These are phyloP conservation scores for Therioaphis trifolii DNA, from an alignment of 2,888 invertebrate species.

Conservation along the genomic window DNA sequence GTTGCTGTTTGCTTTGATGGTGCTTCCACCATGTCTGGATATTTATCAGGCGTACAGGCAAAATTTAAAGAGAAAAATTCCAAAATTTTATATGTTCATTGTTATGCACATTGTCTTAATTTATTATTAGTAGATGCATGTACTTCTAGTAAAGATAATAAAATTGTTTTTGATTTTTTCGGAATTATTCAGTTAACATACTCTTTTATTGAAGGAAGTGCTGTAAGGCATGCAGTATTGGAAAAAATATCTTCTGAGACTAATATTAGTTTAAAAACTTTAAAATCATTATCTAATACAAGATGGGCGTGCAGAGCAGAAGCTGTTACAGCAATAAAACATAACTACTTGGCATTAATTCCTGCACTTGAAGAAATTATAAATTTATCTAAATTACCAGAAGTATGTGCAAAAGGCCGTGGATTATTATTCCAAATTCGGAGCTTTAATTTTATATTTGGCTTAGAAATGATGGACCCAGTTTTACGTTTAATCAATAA, in stretches of 20 bases:
- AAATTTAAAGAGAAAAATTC: no score
- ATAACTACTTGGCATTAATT: constrained; percentile 3
- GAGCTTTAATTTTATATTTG: neutral
- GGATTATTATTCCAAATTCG: neutral
- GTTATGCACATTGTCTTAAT: no score
- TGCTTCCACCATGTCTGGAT: constrained; percentile 55
- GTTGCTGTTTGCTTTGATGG: constrained; percentile 59
- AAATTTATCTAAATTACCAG: neutral
- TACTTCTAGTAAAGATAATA: no score
- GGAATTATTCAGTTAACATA: no score
- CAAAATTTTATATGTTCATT: no score
- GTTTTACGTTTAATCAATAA: neutral
- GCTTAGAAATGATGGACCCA: constrained; percentile 2
- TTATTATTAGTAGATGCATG: no score
- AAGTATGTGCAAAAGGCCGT: neutral
- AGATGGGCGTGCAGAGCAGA: constrained; percentile 25
- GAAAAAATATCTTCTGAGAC: constrained; percentile 56
- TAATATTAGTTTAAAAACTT: constrained; percentile 70
- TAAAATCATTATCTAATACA: constrained; percentile 7
- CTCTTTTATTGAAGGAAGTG: no score
- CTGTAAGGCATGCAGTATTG: constrained; percentile 31
- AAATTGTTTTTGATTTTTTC: constrained; percentile 35
- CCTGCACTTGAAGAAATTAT: neutral
- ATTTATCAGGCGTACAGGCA: constrained; percentile 58
- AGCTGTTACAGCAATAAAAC: neutral